Evolutionary conservation across 1,140 invertebrate genomes (phyloP).

Genomic region (Monomorium pharaonis): DNA sequence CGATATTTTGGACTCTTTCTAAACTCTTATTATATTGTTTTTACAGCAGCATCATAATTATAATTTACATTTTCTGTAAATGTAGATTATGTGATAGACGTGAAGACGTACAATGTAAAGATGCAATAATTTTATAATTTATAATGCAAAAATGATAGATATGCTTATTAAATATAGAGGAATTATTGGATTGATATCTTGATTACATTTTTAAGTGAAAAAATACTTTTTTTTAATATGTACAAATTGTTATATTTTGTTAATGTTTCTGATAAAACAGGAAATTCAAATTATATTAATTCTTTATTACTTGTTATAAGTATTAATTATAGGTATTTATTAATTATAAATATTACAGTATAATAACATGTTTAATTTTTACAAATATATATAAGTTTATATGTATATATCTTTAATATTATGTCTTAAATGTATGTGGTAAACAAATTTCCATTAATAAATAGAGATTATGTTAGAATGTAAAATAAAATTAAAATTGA

Average conservation of each 20-base stretch:
- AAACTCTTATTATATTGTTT: too few species aligned
- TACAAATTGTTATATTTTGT: not conserved
- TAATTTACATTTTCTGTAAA: too few species aligned
- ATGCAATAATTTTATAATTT: not conserved
- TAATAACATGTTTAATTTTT: not conserved
- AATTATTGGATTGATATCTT: not conserved
- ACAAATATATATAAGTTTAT: not conserved
- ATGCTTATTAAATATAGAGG: not conserved
- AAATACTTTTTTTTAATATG: too few species aligned
- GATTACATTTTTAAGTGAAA: not conserved
- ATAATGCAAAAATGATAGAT: not conserved
- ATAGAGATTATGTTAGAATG: not conserved
- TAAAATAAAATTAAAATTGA: too few species aligned
- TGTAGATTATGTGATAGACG: too few species aligned
- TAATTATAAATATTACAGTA: not conserved
- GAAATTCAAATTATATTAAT: not conserved
- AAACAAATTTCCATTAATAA: not conserved
- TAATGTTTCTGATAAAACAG: not conserved
- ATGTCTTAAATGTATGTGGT: not conserved
- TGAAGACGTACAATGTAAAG: not conserved
- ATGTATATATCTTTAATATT: too few species aligned
- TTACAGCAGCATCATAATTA: not conserved
- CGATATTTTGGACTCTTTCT: too few species aligned
- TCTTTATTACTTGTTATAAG: not conserved
- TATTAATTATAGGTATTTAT: not conserved